These are phyloP conservation scores for Grus americana DNA, from an alignment of 2,113 vertebrate species.

Conservation along the genomic window DNA sequence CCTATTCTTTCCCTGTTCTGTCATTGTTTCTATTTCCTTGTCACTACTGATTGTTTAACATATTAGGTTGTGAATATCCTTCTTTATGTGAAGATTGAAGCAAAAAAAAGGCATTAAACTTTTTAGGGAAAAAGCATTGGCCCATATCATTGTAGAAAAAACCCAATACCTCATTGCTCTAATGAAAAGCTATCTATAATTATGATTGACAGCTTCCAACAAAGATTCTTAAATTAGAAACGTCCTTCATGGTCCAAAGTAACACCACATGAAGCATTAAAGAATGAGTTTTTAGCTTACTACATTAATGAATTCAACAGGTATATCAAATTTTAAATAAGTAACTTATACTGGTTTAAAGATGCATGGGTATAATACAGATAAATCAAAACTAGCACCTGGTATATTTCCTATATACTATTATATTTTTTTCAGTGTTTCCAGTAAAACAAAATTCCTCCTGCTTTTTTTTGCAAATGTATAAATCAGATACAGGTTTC, in stretches of 20 bases:
- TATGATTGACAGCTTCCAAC: neutral
- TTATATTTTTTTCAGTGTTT: neutral
- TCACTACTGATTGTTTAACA: neutral
- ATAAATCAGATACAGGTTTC: neutral
- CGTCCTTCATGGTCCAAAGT: neutral
- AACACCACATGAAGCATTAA: neutral
- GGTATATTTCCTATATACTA: neutral
- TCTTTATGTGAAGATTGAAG: neutral
- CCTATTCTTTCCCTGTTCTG: neutral
- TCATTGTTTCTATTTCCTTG: neutral
- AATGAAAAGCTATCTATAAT: neutral
- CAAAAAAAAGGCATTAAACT: neutral
- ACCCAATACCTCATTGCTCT: neutral
- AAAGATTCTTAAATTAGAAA: conserved; percentile 1
- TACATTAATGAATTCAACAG: neutral
- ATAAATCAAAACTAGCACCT: neutral
- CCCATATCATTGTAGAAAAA: neutral
- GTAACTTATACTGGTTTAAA: neutral
- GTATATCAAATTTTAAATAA: neutral
- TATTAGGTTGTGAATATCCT: neutral
- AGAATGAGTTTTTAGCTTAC: neutral
- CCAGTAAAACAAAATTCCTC: neutral
- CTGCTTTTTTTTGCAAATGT: neutral
- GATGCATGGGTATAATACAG: neutral
- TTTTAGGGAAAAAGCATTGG: neutral